Base-by-base conservation (phyloP, 2,888 invertebrate species). In the Metallyticus violacea region DNA sequence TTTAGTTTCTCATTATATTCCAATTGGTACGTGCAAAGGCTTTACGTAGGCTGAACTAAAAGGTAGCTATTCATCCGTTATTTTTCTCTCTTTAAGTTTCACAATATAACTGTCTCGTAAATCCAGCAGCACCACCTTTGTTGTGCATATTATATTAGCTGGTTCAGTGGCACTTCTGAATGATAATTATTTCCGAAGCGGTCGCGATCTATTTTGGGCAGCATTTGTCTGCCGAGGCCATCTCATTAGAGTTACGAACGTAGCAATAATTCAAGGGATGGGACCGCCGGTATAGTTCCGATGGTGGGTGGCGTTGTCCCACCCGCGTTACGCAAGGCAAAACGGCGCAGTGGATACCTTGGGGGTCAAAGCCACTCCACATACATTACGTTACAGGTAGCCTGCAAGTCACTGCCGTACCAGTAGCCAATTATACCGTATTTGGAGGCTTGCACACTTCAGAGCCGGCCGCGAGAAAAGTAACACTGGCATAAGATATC, bases 391-490 rank as follows among this genome's bases (percentile, higher is more conserved):
- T 40, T 30, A 81, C 81, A 81, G n/a, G 30, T 25, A 81, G 81
- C 81, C 25, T 30, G n/a, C 81, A 30, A 80, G 28, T 29, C 40
- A 62, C 40, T 62, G 40, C 40, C 15, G 15, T 62, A 62, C 40
- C 29, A 29, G 29, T 81, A 81, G 81, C 30, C 81, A 81, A 81
- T 81, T 81, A 81, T 40, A 30, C 81, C 81, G 25, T 81, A 81
- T 81, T 30, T 81, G 40, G 40, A 62, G 81, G 81, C 30, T n/a
- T 26, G 22, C 25, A 30, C 81, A 81, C 81, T 28, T 22, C 30
- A 22, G n/a, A 26, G 81, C 30, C 6, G 6, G 40, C n/a, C 7
- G 81, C 40, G 25, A 6, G 30, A 40, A n/a, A 26, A 26, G 79
- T 79, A 79, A 26, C 79, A 79, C 79, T 7, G 27, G 79, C 27